Conservation (phyloP, 2,113 vertebrate species). For the Pholis gunnellus region DNA sequence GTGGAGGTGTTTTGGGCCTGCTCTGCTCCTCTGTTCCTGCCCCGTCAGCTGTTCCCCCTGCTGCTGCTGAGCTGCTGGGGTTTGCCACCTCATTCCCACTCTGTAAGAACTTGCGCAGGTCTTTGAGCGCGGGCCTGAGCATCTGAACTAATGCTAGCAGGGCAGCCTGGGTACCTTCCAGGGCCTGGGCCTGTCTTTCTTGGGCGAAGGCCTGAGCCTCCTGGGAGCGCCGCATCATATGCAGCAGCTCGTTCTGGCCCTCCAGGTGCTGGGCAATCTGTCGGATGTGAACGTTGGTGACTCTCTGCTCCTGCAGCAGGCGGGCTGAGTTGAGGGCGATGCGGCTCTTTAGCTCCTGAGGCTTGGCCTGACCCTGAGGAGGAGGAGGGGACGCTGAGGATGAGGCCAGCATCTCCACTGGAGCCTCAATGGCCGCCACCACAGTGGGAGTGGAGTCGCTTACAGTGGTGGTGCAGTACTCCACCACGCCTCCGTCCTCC, state of each 20-base stretch:
- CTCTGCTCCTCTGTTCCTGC: constrained; percentile 52
- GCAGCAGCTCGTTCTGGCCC: constrained; percentile 94
- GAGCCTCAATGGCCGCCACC: constrained; percentile 82
- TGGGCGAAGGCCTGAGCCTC: constrained; percentile 95
- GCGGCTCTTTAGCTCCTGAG: constrained; percentile 95
- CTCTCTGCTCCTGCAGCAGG: constrained; percentile 95
- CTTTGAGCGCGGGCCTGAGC: constrained; percentile 93
- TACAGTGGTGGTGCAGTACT: constrained; percentile 93
- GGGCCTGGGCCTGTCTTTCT: constrained; percentile 95
- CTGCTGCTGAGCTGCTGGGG: constrained; percentile 61
- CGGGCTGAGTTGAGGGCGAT: constrained; percentile 97
- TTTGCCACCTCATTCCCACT: constrained; percentile 79
- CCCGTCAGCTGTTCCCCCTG: constrained; percentile 31
- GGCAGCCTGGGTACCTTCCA: constrained; percentile 95
- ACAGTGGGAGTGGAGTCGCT: constrained; percentile 85
- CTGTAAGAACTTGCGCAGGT: constrained; percentile 94
- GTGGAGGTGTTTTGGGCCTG: constrained; percentile 57
- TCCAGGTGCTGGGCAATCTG: constrained; percentile 97
- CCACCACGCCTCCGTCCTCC: constrained; percentile 93
- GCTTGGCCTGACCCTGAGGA: constrained; percentile 86
- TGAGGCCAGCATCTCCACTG: constrained; percentile 89
- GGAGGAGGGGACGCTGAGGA: constrained; percentile 77
- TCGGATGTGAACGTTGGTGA: constrained; percentile 95
- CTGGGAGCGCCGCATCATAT: constrained; percentile 95
- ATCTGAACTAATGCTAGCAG: constrained; percentile 94